A percentile compares a stretch with the other conserved stretches of the same genome.
These are phyloP conservation scores for Dorcus hopei DNA, from an alignment of 2,888 invertebrate genomes.

Conservation along the genomic window DNA sequence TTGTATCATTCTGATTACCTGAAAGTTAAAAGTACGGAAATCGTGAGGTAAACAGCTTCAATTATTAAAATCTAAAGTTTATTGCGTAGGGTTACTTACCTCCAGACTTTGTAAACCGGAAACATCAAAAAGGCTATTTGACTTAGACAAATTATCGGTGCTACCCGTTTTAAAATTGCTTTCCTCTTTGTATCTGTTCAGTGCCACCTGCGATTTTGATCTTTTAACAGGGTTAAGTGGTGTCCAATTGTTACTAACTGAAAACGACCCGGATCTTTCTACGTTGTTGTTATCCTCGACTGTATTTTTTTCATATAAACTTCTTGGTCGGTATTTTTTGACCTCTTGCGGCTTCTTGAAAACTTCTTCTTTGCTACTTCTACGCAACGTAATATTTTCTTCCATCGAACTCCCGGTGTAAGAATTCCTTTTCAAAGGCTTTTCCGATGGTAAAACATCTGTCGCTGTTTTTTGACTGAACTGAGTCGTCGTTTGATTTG, in stretches of 20 bases:
- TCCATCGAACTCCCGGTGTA: neutral
- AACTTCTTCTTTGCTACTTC: slow-evolving; percentile 26
- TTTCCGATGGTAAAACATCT: neutral
- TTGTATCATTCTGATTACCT: slow-evolving; percentile 52
- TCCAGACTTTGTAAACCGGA: slow-evolving; percentile 49
- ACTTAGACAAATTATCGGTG: slow-evolving; percentile 35
- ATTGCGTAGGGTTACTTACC: slow-evolving; percentile 36
- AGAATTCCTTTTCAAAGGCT: too few relatives aligned
- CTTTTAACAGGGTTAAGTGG: slow-evolving; percentile 46
- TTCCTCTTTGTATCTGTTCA: slow-evolving; percentile 39
- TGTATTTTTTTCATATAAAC: slow-evolving; percentile 19
- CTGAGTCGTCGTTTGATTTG: slow-evolving; percentile 13
- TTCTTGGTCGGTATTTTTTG: slow-evolving; percentile 20
- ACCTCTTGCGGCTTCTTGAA: slow-evolving; percentile 36
- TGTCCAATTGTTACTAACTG: slow-evolving; percentile 35
- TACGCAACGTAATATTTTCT: slow-evolving; percentile 3
- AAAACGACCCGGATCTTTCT: slow-evolving; percentile 44
- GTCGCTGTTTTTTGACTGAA: neutral
- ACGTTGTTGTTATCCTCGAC: slow-evolving; percentile 15
- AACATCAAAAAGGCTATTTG: slow-evolving; percentile 47
- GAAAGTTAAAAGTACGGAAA: slow-evolving; percentile 26
- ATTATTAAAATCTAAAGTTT: too few relatives aligned
- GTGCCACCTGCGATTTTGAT: slow-evolving; percentile 49
- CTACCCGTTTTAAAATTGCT: slow-evolving; percentile 7
- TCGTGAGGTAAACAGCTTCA: too few relatives aligned